Base-by-base conservation (phyloP, 2,113 vertebrate genomes). In the Pachycephala philippinensis region DNA sequence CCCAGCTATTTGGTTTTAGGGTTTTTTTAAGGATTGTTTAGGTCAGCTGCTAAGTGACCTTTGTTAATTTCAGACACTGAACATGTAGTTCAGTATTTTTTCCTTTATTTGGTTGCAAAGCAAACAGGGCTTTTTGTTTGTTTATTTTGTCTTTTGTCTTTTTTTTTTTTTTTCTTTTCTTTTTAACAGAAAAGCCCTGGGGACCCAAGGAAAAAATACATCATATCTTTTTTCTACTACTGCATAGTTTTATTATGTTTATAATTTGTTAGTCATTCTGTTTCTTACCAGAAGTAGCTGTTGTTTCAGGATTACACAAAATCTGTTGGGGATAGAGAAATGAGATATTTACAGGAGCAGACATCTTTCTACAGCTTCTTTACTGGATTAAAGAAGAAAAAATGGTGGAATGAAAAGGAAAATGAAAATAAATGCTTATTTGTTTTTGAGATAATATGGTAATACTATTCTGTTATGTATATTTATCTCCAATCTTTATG, bases 401-500 rank as follows among this genome's bases (percentile, higher is more conserved):
- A 80, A 86, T 6, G 28, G 71, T 57, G 11, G 30, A 71, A 83
- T 45, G 18, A 57, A 83, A 52, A 88, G 31, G 70, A 53, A 93
- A 94, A 95, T 61, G 22, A 65, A 94, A 95, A 92, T 10, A 81
- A 90, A 90, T 80, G 42, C 4, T 33, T 80, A 52, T 88, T 96
- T 94, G 44, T 77, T 90, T 45, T 88, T 74, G 42, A 86, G 83
- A 74, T 83, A 90, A 88, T 80, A 74, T 42, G 54, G 74, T 95
- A 92, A 77, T 39, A 44, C 27, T 83, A 61, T 80, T 86, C 76
- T 1, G 24, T 96, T 96, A 53, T n/a, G 30, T 88, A 39, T 81
- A 59, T 71, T 94, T 94, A 95, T 95, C 79, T 93, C 47, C n/a
- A 86, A 84, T 88, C 82, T 88, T 47, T 86, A n/a, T 30, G 27